Conservation (phyloP, 2,797 vertebrate species). For the Cuculus canorus region DNA sequence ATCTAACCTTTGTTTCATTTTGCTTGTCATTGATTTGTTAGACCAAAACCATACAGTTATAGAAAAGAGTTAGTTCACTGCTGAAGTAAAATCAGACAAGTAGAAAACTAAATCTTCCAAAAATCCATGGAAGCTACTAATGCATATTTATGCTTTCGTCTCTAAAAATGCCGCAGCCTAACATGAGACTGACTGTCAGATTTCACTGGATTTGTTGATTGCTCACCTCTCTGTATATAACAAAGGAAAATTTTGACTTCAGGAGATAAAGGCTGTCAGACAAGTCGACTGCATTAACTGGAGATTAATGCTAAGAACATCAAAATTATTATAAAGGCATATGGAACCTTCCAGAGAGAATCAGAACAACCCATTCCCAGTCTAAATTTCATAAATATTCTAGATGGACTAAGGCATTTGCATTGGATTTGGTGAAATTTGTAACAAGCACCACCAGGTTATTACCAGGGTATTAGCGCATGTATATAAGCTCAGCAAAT, state of each 20-base stretch:
- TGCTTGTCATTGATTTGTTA: conserved; percentile 1
- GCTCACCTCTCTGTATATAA: background rate
- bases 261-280: background rate
- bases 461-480: background rate
- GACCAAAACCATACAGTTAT: background rate
- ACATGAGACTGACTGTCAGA: background rate
- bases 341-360: background rate
- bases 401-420: background rate
- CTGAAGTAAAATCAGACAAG: background rate
- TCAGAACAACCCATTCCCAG: background rate
- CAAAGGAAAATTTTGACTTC: background rate
- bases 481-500: background rate
- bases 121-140: background rate
- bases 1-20: background rate
- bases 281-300: background rate
- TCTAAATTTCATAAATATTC: background rate
- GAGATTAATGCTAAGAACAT: background rate
- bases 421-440: background rate
- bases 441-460: background rate
- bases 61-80: background rate
- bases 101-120: background rate
- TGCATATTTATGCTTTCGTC: background rate
- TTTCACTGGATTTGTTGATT: background rate
- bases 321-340: background rate
- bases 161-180: background rate